Evolutionary conservation across 92 coral and sea anemone species (phyloP).

Genomic region (Hydrozoanthus gracilis): DNA sequence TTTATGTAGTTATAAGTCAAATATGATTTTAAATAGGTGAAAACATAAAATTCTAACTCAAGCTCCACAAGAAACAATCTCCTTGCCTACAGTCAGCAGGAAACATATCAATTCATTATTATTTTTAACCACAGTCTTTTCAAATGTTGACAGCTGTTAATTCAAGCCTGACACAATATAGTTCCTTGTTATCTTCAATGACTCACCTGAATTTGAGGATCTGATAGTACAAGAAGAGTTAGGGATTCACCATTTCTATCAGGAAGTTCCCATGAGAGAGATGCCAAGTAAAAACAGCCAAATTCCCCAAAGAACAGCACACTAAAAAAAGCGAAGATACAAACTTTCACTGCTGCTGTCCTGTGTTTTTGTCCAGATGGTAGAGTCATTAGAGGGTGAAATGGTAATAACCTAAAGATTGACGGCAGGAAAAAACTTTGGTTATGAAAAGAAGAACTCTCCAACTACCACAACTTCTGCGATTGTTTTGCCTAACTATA

Average conservation of each 20-base stretch:
- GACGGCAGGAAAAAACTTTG: background rate
- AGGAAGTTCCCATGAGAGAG: constrained; percentile 81
- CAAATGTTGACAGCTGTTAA: background rate
- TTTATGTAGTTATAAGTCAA: too few species aligned
- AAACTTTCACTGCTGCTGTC: constrained; percentile 34
- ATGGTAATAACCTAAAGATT: background rate
- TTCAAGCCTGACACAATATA: background rate
- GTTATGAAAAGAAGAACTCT: background rate
- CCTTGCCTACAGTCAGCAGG: too few species aligned
- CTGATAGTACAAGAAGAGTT: constrained; percentile 74
- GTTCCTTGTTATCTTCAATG: background rate
- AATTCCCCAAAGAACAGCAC: constrained; percentile 69
- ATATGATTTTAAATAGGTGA: too few species aligned
- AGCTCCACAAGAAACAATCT: too few species aligned
- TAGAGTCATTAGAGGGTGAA: background rate
- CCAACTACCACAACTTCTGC: background rate
- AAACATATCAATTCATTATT: too few species aligned
- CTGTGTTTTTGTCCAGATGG: constrained; percentile 27
- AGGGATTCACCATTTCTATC: constrained; percentile 55
- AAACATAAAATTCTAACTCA: too few species aligned
- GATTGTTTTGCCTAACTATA: too few species aligned
- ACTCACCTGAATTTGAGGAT: constrained; percentile 92
- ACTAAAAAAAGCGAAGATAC: constrained; percentile 23
- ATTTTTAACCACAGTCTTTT: background rate
- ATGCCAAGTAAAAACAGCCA: constrained; percentile 63